phyloP scores from a whole-genome alignment of 2,888 invertebrate genomes.

The Caenorhabditis uteleia region DNA sequence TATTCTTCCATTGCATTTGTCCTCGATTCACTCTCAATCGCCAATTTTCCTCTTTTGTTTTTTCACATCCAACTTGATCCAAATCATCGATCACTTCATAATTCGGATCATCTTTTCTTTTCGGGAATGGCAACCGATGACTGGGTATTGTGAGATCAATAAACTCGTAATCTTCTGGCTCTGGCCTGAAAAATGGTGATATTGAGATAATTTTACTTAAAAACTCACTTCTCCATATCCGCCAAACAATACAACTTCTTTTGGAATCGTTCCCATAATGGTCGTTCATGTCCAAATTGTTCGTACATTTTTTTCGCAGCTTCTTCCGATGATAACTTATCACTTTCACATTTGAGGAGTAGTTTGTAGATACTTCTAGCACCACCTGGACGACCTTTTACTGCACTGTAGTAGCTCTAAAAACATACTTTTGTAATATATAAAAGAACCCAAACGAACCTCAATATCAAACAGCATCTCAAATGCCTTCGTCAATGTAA shows the following conservation, averaged over 20 bases:
- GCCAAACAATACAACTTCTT: constrained; percentile 15
- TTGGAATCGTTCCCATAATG: constrained; percentile 24
- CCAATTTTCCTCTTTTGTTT: not conserved
- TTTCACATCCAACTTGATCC: not conserved
- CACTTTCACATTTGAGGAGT: not conserved
- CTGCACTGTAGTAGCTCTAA: constrained; percentile 14
- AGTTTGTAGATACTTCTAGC: constrained; percentile 10
- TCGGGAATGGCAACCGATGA: not conserved
- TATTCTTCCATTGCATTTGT: no score
- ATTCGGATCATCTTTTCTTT: not conserved
- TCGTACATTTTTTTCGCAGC: constrained; percentile 11
- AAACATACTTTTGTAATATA: not conserved
- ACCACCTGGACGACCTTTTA: constrained; percentile 10
- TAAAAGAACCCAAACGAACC: not conserved
- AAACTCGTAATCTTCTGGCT: constrained; percentile 20
- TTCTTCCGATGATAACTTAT: constrained; percentile 1
- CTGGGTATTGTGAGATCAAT: constrained; percentile 26
- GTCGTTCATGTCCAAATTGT: constrained; percentile 26
- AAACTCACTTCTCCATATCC: not conserved
- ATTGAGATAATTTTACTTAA: not conserved
- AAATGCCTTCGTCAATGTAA: constrained; percentile 10
- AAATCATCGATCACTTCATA: constrained; percentile 17
- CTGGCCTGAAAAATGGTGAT: constrained; percentile 2
- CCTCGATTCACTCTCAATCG: constrained; percentile 23
- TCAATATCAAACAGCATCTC: constrained; percentile 33